Conservation (phyloP, 2,888 invertebrate genomes). For the Griposia aprilina region DNA sequence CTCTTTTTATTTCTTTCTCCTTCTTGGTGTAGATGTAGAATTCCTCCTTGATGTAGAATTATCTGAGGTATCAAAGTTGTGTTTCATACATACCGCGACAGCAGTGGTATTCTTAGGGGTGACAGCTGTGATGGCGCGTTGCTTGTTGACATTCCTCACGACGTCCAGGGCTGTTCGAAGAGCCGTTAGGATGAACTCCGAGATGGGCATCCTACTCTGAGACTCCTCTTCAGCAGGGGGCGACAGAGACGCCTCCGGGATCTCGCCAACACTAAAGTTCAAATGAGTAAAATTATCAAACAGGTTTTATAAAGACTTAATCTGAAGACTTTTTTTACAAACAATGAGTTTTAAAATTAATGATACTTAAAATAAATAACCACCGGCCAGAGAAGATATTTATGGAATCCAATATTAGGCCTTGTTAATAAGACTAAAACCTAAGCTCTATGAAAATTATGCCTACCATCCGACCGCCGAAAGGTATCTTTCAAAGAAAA, state of each 20-base stretch:
- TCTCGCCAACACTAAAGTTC: slow-evolving; percentile 69
- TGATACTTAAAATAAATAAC: background rate
- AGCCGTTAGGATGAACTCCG: slow-evolving; percentile 85
- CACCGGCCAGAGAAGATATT: too few species aligned
- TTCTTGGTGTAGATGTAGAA: background rate
- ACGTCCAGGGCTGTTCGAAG: slow-evolving; percentile 87
- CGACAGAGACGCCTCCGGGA: slow-evolving; percentile 66
- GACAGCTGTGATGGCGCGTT: slow-evolving; percentile 70
- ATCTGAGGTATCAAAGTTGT: background rate
- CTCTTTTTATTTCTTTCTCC: background rate
- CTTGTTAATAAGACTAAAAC: background rate
- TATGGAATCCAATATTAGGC: background rate
- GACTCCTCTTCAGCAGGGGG: slow-evolving; percentile 63
- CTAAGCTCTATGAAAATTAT: background rate
- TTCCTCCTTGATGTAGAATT: too few species aligned
- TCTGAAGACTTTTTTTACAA: background rate
- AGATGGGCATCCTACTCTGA: slow-evolving; percentile 78
- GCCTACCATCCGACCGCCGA: too few species aligned
- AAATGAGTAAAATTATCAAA: background rate
- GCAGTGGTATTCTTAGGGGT: slow-evolving; percentile 75
- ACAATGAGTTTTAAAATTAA: background rate
- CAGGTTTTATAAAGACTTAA: background rate
- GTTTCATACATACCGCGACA: slow-evolving; percentile 73
- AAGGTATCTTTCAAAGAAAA: too few species aligned
- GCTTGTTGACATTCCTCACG: slow-evolving; percentile 85